Conservation (phyloP, 2,888 invertebrate genomes). For the Ormyrus labotus region DNA sequence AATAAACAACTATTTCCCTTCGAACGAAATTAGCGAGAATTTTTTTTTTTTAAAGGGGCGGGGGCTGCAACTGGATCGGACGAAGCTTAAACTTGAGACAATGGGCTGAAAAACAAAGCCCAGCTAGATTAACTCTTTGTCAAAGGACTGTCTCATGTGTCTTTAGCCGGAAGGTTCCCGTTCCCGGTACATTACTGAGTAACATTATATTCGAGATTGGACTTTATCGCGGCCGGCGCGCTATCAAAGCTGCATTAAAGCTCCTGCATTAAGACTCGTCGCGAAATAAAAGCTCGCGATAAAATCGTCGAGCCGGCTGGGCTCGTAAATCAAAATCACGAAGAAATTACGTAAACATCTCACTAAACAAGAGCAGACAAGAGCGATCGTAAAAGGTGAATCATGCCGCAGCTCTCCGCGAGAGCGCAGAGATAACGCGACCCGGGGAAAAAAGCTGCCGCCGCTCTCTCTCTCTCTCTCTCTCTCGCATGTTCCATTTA, state of each 20-base stretch:
- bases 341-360: conserved; percentile 50
- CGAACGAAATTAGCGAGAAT: no score
- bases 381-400: conserved; percentile 43
- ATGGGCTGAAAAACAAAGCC: conserved; percentile 1
- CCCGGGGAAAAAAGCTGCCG: not conserved
- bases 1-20: not conserved
- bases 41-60: no score
- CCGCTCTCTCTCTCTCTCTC: conserved; percentile 1
- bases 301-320: not conserved
- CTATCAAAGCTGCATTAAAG: not conserved
- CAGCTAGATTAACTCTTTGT: conserved; percentile 4
- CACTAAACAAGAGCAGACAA: conserved; percentile 47
- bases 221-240: conserved; percentile 18
- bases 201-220: conserved; percentile 26
- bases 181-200: conserved; percentile 21
- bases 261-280: not conserved
- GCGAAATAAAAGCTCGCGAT: conserved; percentile 35
- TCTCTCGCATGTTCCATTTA: conserved; percentile 34
- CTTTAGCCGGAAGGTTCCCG: conserved; percentile 3
- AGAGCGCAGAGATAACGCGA: conserved; percentile 2
- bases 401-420: conserved; percentile 3
- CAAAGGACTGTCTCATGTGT: conserved; percentile 5
- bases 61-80: no score
- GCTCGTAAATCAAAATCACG: conserved; percentile 42
- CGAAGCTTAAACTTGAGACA: not conserved